Percentiles rank a stretch among this genome's conserved stretches.
Evolutionary conservation across 2,888 invertebrate species (phyloP).

Genomic region (Vanessa cardui): DNA sequence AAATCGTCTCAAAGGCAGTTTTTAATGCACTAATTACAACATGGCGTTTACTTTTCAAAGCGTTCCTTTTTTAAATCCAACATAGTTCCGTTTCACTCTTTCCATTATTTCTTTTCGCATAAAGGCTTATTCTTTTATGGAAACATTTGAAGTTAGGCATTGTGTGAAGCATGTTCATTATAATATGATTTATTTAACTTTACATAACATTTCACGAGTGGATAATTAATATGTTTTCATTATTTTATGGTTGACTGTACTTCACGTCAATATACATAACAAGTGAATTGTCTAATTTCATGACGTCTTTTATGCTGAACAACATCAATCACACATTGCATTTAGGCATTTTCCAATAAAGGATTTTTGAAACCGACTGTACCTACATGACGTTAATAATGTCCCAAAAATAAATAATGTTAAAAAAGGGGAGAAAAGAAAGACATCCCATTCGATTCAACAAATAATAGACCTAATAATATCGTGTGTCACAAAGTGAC

Average conservation of each 20-base stretch:
- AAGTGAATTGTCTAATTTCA: too few relatives aligned
- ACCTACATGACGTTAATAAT: not conserved
- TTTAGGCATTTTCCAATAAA: too few relatives aligned
- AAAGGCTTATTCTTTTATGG: not conserved
- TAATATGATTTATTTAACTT: not conserved
- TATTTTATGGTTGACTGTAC: too few relatives aligned
- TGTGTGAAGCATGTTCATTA: not conserved
- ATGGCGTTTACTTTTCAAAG: conserved; percentile 20
- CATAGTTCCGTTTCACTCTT: not conserved
- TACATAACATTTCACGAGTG: too few relatives aligned
- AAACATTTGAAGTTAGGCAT: not conserved
- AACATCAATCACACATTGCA: not conserved
- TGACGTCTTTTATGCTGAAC: too few relatives aligned
- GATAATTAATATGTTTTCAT: too few relatives aligned
- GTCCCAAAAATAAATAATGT: not conserved
- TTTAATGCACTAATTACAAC: conserved; percentile 29
- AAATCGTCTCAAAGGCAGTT: conserved; percentile 26
- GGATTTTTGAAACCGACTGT: not conserved
- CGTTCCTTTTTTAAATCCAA: conserved; percentile 23
- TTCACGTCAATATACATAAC: too few relatives aligned
- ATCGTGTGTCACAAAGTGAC: conserved; percentile 14
- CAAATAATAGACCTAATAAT: conserved; percentile 4
- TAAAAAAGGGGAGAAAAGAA: too few relatives aligned
- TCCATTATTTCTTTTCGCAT: conserved; percentile 2
- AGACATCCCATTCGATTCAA: too few relatives aligned